Evolutionary conservation across 2,888 invertebrate species (phyloP), one percentile per base, ranked within the genome.

Genomic region (Loripinus fragilis): DNA sequence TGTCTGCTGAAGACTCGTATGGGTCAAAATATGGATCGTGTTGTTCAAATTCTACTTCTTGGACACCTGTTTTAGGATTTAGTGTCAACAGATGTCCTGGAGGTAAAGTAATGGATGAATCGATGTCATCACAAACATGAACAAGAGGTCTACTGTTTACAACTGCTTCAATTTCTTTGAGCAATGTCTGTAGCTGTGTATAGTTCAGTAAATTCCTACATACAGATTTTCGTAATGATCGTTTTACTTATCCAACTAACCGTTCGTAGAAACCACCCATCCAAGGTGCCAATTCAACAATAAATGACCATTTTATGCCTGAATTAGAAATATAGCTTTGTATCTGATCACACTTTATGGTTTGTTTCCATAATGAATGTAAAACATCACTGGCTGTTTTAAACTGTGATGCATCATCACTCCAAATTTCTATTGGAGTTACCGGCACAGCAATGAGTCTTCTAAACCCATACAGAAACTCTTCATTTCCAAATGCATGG

Each of bases 401-500:
- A 48, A 20, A n/a, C 48, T 48, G 48, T 48, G 48, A 48, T 48
- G 48, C 48, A 20, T 48, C n/a, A 48, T n/a, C 74, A 28, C 42
- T 68, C 5, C 67, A 23, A 12, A 74, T 41, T 28, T 52, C 30
- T 12, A 28, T n/a, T 30, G 74, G 68, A 0, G 55, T 74, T 1
- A 55, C 68, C 8, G 68, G 15, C 2, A 30, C 25, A 20, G 74
- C 67, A 7, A 68, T 55, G 30, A 74, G 52, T 68, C 52, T 33
- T 52, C 67, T 68, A 17, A 74, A 50, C 20, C 74, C 41, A 25
- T 55, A 8, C 2, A 74, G 28, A 38, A 74, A 74, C n/a, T 42
- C 8, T 25, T 52, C 41, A 33, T n/a, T 38, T 73, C 78, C 3
- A 78, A 23, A 68, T 78, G 73, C 7, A 73, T 45, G 15, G 64